Evolutionary conservation across 1,140 invertebrate species (phyloP).

Genomic region (Psilanteris sp.): DNA sequence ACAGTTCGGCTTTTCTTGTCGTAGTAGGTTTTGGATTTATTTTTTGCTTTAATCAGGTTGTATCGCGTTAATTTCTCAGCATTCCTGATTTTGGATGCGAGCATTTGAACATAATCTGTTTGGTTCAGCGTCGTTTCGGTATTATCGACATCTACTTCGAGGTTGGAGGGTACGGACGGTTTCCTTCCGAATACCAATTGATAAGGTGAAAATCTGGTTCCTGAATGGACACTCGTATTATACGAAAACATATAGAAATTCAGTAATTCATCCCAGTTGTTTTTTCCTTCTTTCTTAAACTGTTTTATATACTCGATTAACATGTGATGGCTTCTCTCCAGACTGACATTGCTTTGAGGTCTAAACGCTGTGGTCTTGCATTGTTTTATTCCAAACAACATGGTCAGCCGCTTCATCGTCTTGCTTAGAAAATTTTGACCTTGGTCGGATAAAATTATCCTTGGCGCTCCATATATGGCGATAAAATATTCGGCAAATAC

Average conservation of each 20-base stretch:
- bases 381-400: conserved; percentile 2
- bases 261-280: not conserved
- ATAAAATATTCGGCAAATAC: not conserved
- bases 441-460: not conserved
- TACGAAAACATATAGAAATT: not conserved
- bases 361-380: not conserved
- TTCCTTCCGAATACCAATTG: not conserved
- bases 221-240: not conserved
- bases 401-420: not conserved
- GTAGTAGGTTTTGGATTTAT: too few species aligned
- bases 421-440: not conserved
- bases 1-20: too few species aligned
- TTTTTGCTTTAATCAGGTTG: too few species aligned
- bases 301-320: conserved; percentile 2
- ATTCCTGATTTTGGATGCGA: too few species aligned
- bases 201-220: not conserved
- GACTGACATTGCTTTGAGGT: conserved; percentile 18
- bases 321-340: conserved; percentile 9
- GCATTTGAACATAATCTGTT: too few species aligned
- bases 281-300: not conserved
- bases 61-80: too few species aligned
- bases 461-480: not conserved
- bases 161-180: not conserved
- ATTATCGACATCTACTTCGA: too few species aligned
- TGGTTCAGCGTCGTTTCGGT: too few species aligned